These are phyloP conservation scores for Notolepis coatsorum DNA, from an alignment of 2,797 vertebrate genomes.

Conservation along the genomic window DNA sequence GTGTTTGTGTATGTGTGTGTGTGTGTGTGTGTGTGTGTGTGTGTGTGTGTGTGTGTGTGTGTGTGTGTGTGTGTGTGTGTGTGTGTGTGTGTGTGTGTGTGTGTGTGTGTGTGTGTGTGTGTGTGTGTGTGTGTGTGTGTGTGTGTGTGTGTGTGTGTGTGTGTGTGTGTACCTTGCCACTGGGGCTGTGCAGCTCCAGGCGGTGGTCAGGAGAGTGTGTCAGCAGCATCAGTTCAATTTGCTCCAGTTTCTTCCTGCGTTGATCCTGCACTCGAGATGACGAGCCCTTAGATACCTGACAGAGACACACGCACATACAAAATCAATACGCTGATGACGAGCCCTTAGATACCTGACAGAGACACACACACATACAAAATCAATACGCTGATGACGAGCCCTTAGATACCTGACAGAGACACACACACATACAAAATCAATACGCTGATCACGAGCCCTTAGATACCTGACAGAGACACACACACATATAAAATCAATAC, in stretches of 20 bases:
- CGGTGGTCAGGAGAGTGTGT: conserved; percentile 63
- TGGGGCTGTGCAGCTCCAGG: conserved; percentile 79
- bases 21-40: too few species aligned
- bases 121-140: conserved; percentile 3
- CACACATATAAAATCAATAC: too few species aligned
- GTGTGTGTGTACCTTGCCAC: conserved; percentile 66
- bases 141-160: conserved; percentile 7
- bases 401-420: too few species aligned
- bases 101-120: background rate
- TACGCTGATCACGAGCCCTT: too few species aligned
- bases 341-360: conserved; percentile 6
- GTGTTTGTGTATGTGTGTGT: too few species aligned
- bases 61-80: background rate
- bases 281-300: conserved; percentile 39
- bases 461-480: too few species aligned
- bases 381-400: too few species aligned
- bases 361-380: background rate
- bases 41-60: background rate
- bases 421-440: background rate
- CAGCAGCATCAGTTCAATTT: conserved; percentile 76
- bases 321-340: background rate
- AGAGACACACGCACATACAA: conserved; percentile 13
- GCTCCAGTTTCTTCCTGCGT: conserved; percentile 75
- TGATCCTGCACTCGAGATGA: conserved; percentile 57
- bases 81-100: background rate